Conservation (phyloP, 2,888 invertebrate species). For the Xanthorhoe designata region DNA sequence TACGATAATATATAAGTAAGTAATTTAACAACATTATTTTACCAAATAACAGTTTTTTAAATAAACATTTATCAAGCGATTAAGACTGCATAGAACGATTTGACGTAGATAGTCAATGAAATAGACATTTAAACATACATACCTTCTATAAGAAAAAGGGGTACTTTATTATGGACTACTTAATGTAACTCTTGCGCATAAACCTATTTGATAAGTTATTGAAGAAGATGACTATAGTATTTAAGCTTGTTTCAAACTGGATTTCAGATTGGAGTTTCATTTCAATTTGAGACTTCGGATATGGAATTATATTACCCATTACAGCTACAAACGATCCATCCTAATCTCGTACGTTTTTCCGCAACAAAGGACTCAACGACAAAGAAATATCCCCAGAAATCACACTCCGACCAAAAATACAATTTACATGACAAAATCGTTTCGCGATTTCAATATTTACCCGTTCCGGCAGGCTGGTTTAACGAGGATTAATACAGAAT, state of each 20-base stretch:
- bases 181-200: too few relatives aligned
- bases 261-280: background rate
- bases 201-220: too few relatives aligned
- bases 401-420: conserved; percentile 43
- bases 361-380: conserved; percentile 26
- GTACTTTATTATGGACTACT: too few relatives aligned
- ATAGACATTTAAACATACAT: too few relatives aligned
- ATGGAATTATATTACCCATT: background rate
- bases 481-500: conserved; percentile 46
- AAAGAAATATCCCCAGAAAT: conserved; percentile 34
- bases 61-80: too few relatives aligned
- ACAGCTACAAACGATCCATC: background rate
- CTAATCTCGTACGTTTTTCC: conserved; percentile 21
- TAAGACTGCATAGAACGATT: too few relatives aligned
- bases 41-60: too few relatives aligned
- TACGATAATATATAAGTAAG: too few relatives aligned
- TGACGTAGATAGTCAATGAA: too few relatives aligned
- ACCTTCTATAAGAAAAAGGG: too few relatives aligned
- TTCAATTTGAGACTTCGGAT: background rate
- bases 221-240: too few relatives aligned
- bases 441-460: conserved; percentile 47
- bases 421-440: conserved; percentile 45
- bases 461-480: conserved; percentile 41
- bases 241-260: background rate
- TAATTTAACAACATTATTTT: too few relatives aligned